Conservation (phyloP, 2,888 invertebrate species). For the Automeris io region DNA sequence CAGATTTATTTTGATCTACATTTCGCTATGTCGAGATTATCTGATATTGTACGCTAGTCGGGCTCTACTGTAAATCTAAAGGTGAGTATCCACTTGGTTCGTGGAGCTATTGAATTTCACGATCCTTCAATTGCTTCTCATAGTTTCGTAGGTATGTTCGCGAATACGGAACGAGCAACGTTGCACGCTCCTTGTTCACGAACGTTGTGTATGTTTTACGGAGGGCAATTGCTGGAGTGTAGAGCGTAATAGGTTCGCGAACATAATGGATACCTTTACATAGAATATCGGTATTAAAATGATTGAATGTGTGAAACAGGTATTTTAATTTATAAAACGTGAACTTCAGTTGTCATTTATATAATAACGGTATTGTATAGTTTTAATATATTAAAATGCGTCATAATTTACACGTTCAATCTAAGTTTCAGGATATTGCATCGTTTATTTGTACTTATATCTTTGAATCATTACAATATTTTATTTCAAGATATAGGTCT, state of each 20-base stretch:
- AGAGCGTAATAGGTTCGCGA: too few species aligned
- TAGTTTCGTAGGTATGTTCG: too few species aligned
- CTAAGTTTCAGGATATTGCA: constrained; percentile 1
- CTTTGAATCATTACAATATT: constrained; percentile 4
- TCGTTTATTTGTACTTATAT: constrained; percentile 8
- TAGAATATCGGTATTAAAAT: too few species aligned
- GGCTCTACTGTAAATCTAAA: too few species aligned
- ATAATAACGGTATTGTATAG: neutral
- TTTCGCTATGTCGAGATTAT: constrained; percentile 12
- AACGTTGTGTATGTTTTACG: too few species aligned
- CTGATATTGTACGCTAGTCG: constrained; percentile 37
- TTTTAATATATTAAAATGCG: neutral
- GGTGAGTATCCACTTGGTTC: too few species aligned
- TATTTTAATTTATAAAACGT: constrained; percentile 1
- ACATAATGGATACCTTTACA: too few species aligned
- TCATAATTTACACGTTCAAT: constrained; percentile 3
- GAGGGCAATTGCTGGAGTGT: too few species aligned
- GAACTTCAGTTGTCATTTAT: neutral
- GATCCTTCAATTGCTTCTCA: too few species aligned
- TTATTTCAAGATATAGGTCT: neutral
- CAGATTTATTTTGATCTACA: neutral
- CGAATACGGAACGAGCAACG: too few species aligned
- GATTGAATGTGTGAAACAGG: too few species aligned
- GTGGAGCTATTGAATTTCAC: constrained; percentile 16
- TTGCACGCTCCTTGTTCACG: too few species aligned